A percentile compares a stretch with the other conserved stretches of the same genome.
These are phyloP conservation scores for Aphaenogaster rudis DNA, from an alignment of 1,140 invertebrate species.

Conservation along the genomic window DNA sequence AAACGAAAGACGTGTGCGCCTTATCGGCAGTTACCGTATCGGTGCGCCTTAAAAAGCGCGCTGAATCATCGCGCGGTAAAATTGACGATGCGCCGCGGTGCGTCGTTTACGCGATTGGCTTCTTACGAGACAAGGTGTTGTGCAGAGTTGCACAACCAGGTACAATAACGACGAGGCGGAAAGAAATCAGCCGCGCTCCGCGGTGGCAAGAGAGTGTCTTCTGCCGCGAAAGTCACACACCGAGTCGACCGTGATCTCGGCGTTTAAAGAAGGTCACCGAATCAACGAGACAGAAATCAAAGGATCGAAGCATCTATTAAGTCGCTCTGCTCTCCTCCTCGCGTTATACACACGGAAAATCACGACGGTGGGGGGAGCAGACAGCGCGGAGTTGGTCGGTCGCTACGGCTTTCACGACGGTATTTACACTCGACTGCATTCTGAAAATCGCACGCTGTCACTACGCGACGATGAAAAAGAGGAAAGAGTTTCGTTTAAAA, in stretches of 20 bases:
- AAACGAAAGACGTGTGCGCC: conserved; percentile 37
- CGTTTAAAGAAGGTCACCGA: conserved; percentile 40
- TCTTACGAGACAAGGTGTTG: background rate
- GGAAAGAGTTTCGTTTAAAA: conserved; percentile 52
- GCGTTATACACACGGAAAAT: conserved; percentile 69
- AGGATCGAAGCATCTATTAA: conserved; percentile 53
- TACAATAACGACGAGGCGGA: background rate
- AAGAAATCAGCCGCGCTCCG: background rate
- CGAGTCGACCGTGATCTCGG: background rate
- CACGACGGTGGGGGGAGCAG: conserved; percentile 18
- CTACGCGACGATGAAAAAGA: conserved; percentile 50
- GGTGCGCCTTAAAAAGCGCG: conserved; percentile 55
- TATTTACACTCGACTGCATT: conserved; percentile 72
- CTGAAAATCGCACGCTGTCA: conserved; percentile 68
- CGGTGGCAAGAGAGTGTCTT: background rate
- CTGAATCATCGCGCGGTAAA: conserved; percentile 59
- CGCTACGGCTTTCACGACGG: conserved; percentile 70
- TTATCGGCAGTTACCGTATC: conserved; percentile 52
- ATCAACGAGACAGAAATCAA: conserved; percentile 68
- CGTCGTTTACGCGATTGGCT: background rate
- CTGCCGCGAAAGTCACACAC: background rate
- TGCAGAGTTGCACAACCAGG: background rate
- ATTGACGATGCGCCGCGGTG: conserved; percentile 25
- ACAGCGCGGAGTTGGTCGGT: conserved; percentile 22
- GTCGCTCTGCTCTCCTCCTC: conserved; percentile 39